phyloP scores from a whole-genome alignment of 2,113 vertebrate genomes.

The Hyaena hyaena region DNA sequence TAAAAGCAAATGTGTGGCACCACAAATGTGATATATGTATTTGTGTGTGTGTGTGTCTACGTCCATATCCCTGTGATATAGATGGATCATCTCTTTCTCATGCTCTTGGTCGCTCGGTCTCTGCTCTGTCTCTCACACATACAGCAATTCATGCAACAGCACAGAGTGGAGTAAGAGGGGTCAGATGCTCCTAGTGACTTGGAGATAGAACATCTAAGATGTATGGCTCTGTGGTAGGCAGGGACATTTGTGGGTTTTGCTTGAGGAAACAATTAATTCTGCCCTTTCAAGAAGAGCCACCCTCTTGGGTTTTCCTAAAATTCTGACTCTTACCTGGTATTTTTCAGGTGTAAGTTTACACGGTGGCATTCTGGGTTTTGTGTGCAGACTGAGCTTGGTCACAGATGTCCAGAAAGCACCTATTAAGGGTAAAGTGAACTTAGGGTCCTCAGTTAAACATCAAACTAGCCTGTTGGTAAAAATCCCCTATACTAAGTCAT shows the following conservation, averaged over 20 bases:
- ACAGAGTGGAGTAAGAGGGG: background rate
- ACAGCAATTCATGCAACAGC: background rate
- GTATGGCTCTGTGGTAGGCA: background rate
- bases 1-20: background rate
- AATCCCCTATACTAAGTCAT: background rate
- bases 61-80: background rate
- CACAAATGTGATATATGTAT: background rate
- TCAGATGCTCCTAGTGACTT: background rate
- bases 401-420: conserved; percentile 85
- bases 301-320: background rate
- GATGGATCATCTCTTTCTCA: background rate
- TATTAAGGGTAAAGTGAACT: conserved; percentile 66
- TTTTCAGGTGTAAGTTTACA: conserved; percentile 91
- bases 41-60: background rate
- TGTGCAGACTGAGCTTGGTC: conserved; percentile 73
- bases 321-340: conserved; percentile 88
- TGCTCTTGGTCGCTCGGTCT: background rate
- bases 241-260: background rate
- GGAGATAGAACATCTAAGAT: background rate
- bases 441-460: conserved; percentile 15
- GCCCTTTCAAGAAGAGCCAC: background rate
- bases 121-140: background rate
- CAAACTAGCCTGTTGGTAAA: background rate
- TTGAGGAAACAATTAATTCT: background rate
- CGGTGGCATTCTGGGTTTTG: conserved; percentile 89